Conservation (phyloP, 92 coral and sea anemone species). For the Phenganax marumi region DNA sequence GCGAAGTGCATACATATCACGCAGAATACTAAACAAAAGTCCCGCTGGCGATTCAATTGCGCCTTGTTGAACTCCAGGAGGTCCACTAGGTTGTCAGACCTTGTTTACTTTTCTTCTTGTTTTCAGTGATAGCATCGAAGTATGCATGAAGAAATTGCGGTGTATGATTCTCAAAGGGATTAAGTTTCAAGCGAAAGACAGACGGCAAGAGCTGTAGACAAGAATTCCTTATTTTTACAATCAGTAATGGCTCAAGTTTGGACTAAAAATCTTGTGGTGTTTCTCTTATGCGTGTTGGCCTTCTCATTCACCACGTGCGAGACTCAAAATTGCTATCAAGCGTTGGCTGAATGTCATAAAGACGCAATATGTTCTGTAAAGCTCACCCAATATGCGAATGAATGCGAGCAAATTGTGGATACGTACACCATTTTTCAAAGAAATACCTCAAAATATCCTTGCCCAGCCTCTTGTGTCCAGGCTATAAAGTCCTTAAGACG, state of each 20-base stretch:
- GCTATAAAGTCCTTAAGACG: conserved; percentile 28
- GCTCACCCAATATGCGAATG: not conserved
- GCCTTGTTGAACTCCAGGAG: conserved; percentile 21
- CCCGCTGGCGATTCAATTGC: not conserved
- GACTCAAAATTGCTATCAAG: conserved; percentile 11
- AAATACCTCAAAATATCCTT: conserved; percentile 11
- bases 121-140: conserved; percentile 37
- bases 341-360: conserved; percentile 4
- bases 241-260: not conserved
- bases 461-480: conserved; percentile 6
- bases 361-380: conserved; percentile 10
- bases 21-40: conserved; percentile 23
- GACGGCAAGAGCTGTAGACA: conserved; percentile 6
- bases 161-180: conserved; percentile 19
- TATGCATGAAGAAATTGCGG: conserved; percentile 39
- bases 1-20: conserved; percentile 9
- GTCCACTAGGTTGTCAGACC: conserved; percentile 25
- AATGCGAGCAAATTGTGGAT: conserved; percentile 25
- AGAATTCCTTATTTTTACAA: not conserved
- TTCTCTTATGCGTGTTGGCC: not conserved
- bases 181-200: conserved; percentile 31
- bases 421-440: not conserved
- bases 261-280: not conserved
- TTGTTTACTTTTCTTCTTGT: conserved; percentile 42
- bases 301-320: not conserved